Percentiles rank a stretch among this genome's conserved stretches.
Evolutionary conservation across 2,113 vertebrate species (phyloP).

Genomic region (Cyphomyrus plagiostoma): DNA sequence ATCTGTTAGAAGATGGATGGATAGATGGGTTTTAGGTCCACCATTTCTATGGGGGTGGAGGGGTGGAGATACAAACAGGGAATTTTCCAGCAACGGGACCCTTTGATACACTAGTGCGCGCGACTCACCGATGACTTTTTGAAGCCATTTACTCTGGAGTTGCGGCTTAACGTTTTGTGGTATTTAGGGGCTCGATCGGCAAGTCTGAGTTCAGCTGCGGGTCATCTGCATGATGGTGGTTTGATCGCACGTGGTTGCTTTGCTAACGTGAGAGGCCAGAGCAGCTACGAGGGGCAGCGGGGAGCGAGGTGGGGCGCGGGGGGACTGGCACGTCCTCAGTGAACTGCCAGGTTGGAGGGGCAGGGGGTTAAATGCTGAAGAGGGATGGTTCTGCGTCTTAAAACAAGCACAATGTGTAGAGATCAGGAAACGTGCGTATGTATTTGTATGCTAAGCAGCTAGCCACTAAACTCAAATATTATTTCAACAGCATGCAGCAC

Average conservation of each 20-base stretch:
- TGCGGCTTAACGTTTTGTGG: conserved; percentile 65
- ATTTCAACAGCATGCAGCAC: conserved; percentile 40
- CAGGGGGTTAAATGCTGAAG: not conserved
- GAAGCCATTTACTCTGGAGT: conserved; percentile 60
- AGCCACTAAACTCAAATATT: conserved; percentile 47
- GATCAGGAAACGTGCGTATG: conserved; percentile 29
- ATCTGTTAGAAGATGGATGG: not conserved
- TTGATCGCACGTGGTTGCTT: conserved; percentile 53
- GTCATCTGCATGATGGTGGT: conserved; percentile 69
- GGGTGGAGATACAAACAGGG: conserved; percentile 39
- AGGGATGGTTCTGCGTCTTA: conserved; percentile 32
- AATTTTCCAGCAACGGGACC: conserved; percentile 48
- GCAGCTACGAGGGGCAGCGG: conserved; percentile 30
- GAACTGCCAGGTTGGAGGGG: not conserved
- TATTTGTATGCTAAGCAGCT: conserved; percentile 51
- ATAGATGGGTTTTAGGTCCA: not conserved
- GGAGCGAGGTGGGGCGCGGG: not conserved
- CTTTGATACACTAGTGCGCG: conserved; percentile 42
- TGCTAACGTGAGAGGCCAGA: conserved; percentile 45
- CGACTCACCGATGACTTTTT: conserved; percentile 38
- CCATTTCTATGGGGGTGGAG: not conserved
- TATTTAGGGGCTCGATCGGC: conserved; percentile 56
- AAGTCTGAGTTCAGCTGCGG: conserved; percentile 55
- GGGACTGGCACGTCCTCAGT: not conserved
- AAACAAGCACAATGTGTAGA: conserved; percentile 41